Evolutionary conservation across 2,113 vertebrate genomes (phyloP).

Genomic region (Peromyscus polionotus): DNA sequence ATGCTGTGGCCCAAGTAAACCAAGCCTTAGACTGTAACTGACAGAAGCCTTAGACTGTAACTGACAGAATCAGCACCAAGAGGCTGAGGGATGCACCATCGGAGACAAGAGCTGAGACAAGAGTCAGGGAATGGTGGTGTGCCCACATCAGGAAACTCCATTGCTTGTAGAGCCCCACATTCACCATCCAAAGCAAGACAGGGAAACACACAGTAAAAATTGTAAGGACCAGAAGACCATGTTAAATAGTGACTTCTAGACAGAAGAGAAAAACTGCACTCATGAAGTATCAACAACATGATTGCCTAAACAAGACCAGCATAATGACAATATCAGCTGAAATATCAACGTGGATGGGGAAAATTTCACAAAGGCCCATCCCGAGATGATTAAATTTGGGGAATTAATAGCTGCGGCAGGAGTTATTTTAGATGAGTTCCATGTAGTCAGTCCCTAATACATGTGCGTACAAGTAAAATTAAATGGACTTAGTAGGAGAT

Average conservation of each 20-base stretch:
- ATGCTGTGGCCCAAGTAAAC: background rate
- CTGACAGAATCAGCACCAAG: background rate
- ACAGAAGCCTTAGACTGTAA: background rate
- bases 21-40: background rate
- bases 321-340: background rate
- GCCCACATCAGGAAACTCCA: background rate
- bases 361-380: background rate
- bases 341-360: background rate
- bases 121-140: background rate
- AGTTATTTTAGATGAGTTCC: no score
- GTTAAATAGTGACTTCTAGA: background rate
- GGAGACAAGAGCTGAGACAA: background rate
- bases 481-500: background rate
- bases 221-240: no score
- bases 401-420: background rate
- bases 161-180: background rate
- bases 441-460: no score
- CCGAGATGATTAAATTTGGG: background rate
- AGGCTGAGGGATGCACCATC: background rate
- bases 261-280: background rate
- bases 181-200: background rate
- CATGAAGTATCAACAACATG: background rate
- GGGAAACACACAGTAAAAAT: background rate
- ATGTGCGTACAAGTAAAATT: background rate
- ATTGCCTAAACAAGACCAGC: background rate